phyloP scores from a whole-genome alignment of 2,113 vertebrate species.

The Cepphus grylle region DNA sequence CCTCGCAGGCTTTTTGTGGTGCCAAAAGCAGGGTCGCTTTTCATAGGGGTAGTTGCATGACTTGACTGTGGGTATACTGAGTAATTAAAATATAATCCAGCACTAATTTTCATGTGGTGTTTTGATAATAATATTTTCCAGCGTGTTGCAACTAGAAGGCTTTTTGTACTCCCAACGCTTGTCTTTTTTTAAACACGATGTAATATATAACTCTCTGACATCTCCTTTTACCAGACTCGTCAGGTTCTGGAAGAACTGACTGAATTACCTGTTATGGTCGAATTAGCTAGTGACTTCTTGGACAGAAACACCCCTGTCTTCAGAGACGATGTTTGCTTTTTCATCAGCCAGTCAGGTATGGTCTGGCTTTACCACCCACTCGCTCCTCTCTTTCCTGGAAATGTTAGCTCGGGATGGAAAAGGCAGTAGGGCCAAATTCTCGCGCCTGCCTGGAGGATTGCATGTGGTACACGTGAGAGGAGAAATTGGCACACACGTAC shows the following conservation, averaged over 20 bases:
- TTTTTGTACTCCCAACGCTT: not conserved
- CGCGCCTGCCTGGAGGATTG: not conserved
- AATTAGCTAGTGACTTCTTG: constrained; percentile 96
- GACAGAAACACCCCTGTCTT: constrained; percentile 98
- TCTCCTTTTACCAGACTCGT: constrained; percentile 81
- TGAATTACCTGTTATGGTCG: constrained; percentile 96
- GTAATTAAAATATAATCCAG: not conserved
- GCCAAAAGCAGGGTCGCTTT: not conserved
- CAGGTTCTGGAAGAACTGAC: constrained; percentile 97
- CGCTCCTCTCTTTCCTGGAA: not conserved
- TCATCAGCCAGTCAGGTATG: constrained; percentile 97
- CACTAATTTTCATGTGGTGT: not conserved
- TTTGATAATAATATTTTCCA: not conserved
- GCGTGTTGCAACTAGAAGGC: not conserved
- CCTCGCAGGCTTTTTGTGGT: not conserved
- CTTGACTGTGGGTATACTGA: not conserved
- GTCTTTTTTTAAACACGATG: not conserved
- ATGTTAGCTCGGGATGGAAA: not conserved
- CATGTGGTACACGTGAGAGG: rapidly evolving
- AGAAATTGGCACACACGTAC: rapidly evolving
- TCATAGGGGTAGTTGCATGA: not conserved
- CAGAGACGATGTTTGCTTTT: constrained; percentile 97
- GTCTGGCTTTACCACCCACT: not conserved
- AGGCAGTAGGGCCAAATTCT: not conserved
- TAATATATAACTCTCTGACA: not conserved